phyloP scores from a whole-genome alignment of 2,113 vertebrate species.

The Telmatochromis brichardi region DNA sequence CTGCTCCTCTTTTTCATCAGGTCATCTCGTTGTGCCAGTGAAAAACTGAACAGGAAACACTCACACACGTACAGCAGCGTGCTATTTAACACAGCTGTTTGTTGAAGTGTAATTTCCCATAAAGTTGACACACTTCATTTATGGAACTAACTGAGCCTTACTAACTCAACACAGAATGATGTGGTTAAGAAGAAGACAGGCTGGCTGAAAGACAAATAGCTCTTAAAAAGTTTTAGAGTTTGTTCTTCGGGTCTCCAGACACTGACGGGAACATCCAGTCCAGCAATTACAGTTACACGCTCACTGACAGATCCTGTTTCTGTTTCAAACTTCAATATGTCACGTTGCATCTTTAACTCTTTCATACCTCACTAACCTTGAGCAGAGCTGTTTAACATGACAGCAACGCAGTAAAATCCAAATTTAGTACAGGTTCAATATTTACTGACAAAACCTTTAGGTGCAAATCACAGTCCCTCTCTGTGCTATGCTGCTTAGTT shows the following conservation, averaged over 20 bases:
- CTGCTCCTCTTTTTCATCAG: background rate
- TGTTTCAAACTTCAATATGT: background rate
- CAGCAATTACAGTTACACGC: background rate
- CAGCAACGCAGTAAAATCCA: fast-evolving
- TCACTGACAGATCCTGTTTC: background rate
- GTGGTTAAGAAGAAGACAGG: background rate
- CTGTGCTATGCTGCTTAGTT: background rate
- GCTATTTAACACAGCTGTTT: background rate
- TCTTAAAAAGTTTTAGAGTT: background rate
- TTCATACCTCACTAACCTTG: background rate
- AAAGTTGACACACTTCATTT: background rate
- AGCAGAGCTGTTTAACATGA: background rate
- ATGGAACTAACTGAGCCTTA: background rate
- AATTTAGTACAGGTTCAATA: background rate
- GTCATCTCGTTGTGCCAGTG: background rate
- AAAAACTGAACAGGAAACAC: background rate
- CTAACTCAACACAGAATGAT: background rate
- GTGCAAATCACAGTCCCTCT: background rate
- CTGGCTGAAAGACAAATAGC: background rate
- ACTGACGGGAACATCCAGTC: background rate
- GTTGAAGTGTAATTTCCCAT: background rate
- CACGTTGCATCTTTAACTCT: background rate
- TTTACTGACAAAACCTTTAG: background rate
- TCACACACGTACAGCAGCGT: background rate
- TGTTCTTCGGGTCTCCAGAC: background rate